Conservation (phyloP, 2,888 invertebrate species). For the Zele albiditarsus region DNA sequence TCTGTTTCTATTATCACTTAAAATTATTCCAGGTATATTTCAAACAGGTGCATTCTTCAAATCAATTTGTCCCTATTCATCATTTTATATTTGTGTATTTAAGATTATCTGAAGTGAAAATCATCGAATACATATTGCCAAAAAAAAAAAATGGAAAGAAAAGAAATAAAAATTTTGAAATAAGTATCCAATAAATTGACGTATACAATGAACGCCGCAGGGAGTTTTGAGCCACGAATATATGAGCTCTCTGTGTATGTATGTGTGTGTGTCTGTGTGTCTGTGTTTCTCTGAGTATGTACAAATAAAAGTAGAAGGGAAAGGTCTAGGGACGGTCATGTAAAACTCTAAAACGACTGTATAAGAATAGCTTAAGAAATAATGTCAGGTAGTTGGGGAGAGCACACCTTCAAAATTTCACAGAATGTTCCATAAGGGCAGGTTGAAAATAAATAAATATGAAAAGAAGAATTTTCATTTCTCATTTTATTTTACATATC, state of each 20-base stretch:
- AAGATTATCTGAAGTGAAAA: neutral
- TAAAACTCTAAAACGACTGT: neutral
- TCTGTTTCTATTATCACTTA: neutral
- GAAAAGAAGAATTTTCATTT: neutral
- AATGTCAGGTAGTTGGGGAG: slow-evolving; percentile 2
- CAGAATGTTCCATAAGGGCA: neutral
- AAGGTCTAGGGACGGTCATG: neutral
- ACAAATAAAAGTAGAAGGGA: neutral
- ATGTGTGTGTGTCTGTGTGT: no score
- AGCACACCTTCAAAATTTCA: neutral
- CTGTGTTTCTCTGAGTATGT: no score
- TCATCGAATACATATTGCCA: neutral
- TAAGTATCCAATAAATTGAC: neutral
- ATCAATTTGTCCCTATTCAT: no score
- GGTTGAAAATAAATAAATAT: neutral
- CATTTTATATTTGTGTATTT: neutral
- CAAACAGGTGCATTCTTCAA: no score
- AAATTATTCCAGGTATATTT: no score
- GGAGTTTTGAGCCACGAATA: neutral
- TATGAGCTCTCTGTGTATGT: no score
- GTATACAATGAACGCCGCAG: neutral
- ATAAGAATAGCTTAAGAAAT: neutral
- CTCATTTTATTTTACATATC: neutral
- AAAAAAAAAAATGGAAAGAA: neutral
- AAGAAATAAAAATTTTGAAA: neutral